phyloP scores from a whole-genome alignment of 53 echinoderm and acorn worm genomes.

The Echinarachnius parma region DNA sequence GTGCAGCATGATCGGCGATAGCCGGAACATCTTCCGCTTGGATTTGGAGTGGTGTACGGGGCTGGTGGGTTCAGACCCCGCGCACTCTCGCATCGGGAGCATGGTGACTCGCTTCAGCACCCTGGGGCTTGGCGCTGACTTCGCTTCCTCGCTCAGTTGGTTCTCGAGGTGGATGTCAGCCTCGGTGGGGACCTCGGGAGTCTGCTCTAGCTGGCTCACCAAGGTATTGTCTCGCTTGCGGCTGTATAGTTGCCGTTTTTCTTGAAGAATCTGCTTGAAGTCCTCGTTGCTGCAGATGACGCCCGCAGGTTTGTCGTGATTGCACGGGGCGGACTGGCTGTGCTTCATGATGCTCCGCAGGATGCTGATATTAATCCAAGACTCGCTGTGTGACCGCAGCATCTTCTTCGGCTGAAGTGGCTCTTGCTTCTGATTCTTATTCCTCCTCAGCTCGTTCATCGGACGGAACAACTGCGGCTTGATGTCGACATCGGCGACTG shows the following conservation, averaged over 20 bases:
- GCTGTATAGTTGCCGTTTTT: conserved; percentile 58
- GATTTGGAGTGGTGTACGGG: conserved; percentile 20
- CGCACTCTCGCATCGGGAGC: conserved; percentile 35
- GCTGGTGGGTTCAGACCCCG: conserved; percentile 39
- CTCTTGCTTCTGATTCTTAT: conserved; percentile 26
- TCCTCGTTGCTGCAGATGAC: conserved; percentile 93
- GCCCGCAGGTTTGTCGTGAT: conserved; percentile 42
- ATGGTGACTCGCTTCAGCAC: conserved; percentile 5
- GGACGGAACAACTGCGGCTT: conserved; percentile 14
- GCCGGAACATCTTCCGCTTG: background rate
- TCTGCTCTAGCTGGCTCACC: conserved; percentile 51
- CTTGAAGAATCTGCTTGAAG: conserved; percentile 78
- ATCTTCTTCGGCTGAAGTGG: conserved; percentile 93
- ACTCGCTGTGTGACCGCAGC: conserved; percentile 90
- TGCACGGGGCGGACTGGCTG: conserved; percentile 21
- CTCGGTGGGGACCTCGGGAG: conserved; percentile 63
- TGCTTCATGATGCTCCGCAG: conserved; percentile 52
- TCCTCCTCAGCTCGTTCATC: background rate
- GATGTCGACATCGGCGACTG: conserved; percentile 34
- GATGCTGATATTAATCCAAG: conserved; percentile 77
- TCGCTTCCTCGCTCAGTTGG: conserved; percentile 40
- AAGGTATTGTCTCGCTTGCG: conserved; percentile 74
- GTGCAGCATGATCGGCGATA: conserved; percentile 35
- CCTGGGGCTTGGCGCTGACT: background rate
- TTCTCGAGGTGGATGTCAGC: conserved; percentile 59